Conservation (phyloP, 2,113 vertebrate species). For the Gopherus flavomarginatus region DNA sequence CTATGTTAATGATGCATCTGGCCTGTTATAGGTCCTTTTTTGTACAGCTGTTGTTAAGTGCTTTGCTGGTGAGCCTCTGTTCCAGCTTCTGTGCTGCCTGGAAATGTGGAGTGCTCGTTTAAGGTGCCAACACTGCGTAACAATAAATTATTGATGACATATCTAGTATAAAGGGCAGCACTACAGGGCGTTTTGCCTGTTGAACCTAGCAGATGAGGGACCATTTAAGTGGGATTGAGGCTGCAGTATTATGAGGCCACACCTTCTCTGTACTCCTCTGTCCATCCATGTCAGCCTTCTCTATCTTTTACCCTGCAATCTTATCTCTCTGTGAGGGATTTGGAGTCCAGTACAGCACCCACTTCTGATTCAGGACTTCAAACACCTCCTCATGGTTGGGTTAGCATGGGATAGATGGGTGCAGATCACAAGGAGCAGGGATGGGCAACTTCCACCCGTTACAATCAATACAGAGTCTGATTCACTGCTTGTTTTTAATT, state of each 20-base stretch:
- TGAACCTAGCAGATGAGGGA: background rate
- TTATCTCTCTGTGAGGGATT: background rate
- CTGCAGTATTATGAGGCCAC: background rate
- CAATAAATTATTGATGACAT: background rate
- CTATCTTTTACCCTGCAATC: background rate
- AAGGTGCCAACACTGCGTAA: background rate
- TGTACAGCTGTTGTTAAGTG: background rate
- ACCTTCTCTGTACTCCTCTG: background rate
- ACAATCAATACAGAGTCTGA: slow-evolving; percentile 76
- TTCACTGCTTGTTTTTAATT: slow-evolving; percentile 79
- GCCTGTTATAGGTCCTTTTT: background rate
- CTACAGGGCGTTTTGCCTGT: background rate
- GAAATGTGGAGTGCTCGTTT: background rate
- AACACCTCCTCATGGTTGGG: slow-evolving; percentile 30
- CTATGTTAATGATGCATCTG: background rate
- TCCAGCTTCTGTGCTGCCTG: background rate
- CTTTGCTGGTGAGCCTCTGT: slow-evolving; percentile 11
- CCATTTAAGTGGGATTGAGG: background rate
- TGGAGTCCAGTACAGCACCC: background rate
- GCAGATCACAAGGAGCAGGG: slow-evolving; percentile 66
- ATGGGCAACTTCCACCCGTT: slow-evolving; percentile 74
- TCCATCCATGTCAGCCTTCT: background rate
- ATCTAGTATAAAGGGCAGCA: background rate
- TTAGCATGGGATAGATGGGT: slow-evolving; percentile 53
- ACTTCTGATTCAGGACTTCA: slow-evolving; percentile 1